Evolutionary conservation across 2,797 vertebrate genomes (phyloP).

Genomic region (Mycteria americana): DNA sequence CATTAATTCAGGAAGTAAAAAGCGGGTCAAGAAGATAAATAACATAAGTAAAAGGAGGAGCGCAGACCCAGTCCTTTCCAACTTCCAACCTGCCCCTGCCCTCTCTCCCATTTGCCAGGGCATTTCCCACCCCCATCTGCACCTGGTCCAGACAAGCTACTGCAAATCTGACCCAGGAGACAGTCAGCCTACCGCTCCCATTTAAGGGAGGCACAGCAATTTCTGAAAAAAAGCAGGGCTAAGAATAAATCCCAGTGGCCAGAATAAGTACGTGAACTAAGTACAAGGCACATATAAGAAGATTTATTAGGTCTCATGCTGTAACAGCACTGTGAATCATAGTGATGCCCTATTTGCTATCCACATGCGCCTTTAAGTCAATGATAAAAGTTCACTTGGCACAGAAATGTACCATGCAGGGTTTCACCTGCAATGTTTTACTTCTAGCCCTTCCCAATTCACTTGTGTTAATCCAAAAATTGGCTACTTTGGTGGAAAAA

Average conservation of each 20-base stretch:
- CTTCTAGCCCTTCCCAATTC: not conserved
- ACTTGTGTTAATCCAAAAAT: not conserved
- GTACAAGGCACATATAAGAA: not conserved
- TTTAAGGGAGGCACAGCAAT: not conserved
- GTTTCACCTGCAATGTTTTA: not conserved
- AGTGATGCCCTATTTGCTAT: not conserved
- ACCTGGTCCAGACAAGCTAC: not conserved
- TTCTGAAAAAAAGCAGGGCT: not conserved
- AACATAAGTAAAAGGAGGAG: not conserved
- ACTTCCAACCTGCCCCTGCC: not conserved
- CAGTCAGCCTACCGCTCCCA: not conserved
- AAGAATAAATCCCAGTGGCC: constrained; percentile 14
- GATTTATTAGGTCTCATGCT: not conserved
- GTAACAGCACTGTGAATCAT: not conserved
- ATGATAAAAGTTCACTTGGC: not conserved
- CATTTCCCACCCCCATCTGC: not conserved
- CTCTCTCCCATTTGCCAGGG: not conserved
- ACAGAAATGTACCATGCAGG: not conserved
- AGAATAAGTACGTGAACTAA: constrained; percentile 4
- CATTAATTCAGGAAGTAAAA: not conserved
- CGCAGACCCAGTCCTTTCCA: not conserved
- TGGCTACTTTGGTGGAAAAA: not conserved
- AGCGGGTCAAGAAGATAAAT: not conserved
- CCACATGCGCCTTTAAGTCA: not conserved
- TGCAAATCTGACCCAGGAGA: not conserved